These are phyloP conservation scores for Gortyna flavago DNA, from an alignment of 2,888 invertebrate genomes.

Conservation along the genomic window DNA sequence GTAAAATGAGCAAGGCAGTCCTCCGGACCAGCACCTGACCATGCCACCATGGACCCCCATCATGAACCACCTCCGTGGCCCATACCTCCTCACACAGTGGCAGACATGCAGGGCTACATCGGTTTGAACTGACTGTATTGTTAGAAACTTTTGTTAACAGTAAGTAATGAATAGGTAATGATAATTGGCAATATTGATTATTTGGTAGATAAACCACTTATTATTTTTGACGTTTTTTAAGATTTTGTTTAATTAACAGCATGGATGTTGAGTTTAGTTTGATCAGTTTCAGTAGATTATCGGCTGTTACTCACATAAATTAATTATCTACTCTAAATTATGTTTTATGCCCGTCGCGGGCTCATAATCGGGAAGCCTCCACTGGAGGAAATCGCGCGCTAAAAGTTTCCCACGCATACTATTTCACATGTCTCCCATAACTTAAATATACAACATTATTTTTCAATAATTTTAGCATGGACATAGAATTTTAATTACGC, in stretches of 20 bases:
- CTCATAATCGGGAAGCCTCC: too few relatives aligned
- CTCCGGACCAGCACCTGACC: background rate
- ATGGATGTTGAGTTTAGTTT: background rate
- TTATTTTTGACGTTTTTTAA: background rate
- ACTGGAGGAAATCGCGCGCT: background rate
- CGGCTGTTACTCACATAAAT: background rate
- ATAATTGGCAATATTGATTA: background rate
- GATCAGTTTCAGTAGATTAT: background rate
- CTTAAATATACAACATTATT: background rate
- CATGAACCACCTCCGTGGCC: too few relatives aligned
- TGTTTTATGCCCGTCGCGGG: background rate
- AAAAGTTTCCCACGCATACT: background rate
- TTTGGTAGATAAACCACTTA: background rate
- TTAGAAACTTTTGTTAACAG: conserved; percentile 10
- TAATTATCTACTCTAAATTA: background rate
- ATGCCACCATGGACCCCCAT: background rate
- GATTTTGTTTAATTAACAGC: background rate
- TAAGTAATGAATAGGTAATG: conserved; percentile 15
- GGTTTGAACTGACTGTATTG: conserved; percentile 1
- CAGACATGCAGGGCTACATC: conserved; percentile 1
- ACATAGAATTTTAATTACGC: background rate
- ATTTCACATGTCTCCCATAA: background rate
- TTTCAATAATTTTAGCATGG: too few relatives aligned
- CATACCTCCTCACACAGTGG: conserved; percentile 6
- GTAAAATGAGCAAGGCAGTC: background rate